Conservation (phyloP, 2,113 vertebrate species). For the Cheirogaleus medius region DNA sequence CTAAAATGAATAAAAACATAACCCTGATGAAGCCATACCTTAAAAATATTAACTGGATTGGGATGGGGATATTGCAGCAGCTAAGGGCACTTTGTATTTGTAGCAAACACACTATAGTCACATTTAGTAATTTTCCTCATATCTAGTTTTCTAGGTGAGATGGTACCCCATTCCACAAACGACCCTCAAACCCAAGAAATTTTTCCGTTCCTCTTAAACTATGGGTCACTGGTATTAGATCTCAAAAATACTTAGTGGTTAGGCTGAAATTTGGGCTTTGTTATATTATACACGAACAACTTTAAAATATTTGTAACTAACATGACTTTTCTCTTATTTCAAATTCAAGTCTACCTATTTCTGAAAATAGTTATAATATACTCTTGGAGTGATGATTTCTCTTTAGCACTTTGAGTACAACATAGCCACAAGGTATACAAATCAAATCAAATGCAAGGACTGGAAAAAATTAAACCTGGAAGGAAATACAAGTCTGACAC, state of each 20-base stretch:
- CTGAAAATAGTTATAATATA: not conserved
- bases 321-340: not conserved
- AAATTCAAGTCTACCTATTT: slow-evolving; percentile 18
- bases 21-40: not conserved
- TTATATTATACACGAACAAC: not conserved
- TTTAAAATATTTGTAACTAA: not conserved
- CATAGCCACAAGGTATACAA: not conserved
- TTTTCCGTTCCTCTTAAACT: not conserved
- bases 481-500: slow-evolving; percentile 49
- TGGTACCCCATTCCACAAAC: not conserved
- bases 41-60: not conserved
- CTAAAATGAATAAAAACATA: slow-evolving; percentile 14
- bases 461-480: slow-evolving; percentile 43
- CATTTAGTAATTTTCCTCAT: not conserved
- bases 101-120: not conserved
- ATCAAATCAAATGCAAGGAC: slow-evolving; percentile 42
- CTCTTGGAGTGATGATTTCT: not conserved
- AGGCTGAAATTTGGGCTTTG: not conserved
- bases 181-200: slow-evolving; percentile 6
- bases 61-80: not conserved
- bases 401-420: not conserved
- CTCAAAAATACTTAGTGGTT: not conserved
- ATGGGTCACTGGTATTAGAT: not conserved
- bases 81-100: not conserved
- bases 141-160: not conserved